Evolutionary conservation across 2,888 invertebrate genomes (phyloP).

Genomic region (Ophion ventricosus): DNA sequence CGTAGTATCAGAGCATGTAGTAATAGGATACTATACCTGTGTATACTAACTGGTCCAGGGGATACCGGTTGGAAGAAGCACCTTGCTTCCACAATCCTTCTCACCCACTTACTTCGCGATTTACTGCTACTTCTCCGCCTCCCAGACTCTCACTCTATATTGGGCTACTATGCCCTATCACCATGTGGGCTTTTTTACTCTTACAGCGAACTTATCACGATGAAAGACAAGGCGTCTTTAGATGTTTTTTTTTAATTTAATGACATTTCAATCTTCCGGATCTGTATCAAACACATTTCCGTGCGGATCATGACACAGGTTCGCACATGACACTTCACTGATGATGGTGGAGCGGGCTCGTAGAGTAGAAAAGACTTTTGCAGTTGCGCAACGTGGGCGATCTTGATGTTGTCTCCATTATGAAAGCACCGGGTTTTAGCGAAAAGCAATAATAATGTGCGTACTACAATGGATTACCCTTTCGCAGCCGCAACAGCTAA

Average conservation of each 20-base stretch:
- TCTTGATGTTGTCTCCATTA: not conserved
- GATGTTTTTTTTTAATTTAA: conserved; percentile 36
- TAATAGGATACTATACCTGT: conserved; percentile 37
- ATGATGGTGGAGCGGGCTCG: not conserved
- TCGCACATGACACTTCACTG: conserved; percentile 4
- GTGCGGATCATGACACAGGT: conserved; percentile 26
- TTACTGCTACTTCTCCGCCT: conserved; percentile 56
- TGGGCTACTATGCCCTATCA: conserved; percentile 26
- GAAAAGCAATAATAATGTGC: conserved; percentile 72
- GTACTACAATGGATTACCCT: conserved; percentile 74
- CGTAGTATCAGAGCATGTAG: conserved; percentile 26
- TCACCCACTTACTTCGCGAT: conserved; percentile 75
- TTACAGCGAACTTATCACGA: conserved; percentile 21
- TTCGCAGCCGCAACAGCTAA: conserved; percentile 74
- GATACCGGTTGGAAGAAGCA: conserved; percentile 48
- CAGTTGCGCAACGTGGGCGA: not conserved
- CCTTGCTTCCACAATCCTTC: conserved; percentile 70
- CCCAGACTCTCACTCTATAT: conserved; percentile 36
- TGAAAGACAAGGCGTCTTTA: conserved; percentile 1
- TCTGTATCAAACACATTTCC: conserved; percentile 7
- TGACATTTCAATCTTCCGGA: not conserved
- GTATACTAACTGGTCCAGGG: conserved; percentile 16
- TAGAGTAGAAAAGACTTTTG: not conserved
- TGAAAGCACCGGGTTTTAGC: conserved; percentile 56
- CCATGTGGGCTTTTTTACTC: conserved; percentile 12